These are phyloP conservation scores for Malthinus flaveolus DNA, from an alignment of 2,888 invertebrate species.

Conservation along the genomic window DNA sequence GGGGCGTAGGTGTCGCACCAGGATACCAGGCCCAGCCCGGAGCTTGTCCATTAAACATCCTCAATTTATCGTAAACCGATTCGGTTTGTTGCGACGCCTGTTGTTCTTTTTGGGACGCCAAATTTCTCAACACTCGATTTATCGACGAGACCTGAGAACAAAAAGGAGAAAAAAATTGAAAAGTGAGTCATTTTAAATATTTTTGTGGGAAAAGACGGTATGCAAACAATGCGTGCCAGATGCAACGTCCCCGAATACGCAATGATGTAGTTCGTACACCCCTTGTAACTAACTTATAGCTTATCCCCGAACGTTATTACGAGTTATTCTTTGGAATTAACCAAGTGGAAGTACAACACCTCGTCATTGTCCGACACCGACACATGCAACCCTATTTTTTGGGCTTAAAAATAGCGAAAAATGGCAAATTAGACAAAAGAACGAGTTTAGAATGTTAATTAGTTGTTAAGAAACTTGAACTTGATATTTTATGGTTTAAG, in stretches of 20 bases:
- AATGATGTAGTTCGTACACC: conserved; percentile 30
- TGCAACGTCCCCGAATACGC: conserved; percentile 44
- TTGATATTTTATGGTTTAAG: too few relatives aligned
- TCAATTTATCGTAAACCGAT: conserved; percentile 90
- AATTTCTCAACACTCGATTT: conserved; percentile 94
- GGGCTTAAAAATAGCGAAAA: not conserved
- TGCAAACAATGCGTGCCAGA: conserved; percentile 53
- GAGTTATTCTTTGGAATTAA: conserved; percentile 53
- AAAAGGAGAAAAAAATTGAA: conserved; percentile 7
- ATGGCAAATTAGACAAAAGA: not conserved
- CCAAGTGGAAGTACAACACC: conserved; percentile 56
- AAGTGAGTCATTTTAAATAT: not conserved
- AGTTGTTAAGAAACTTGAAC: not conserved
- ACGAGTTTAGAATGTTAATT: not conserved
- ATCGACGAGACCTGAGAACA: conserved; percentile 88
- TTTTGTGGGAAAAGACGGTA: conserved; percentile 51
- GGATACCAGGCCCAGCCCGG: conserved; percentile 89
- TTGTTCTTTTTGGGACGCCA: conserved; percentile 96
- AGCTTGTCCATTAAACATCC: conserved; percentile 93
- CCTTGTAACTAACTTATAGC: conserved; percentile 51
- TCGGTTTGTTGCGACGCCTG: conserved; percentile 82
- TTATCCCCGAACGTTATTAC: conserved; percentile 52
- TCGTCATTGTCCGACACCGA: conserved; percentile 50
- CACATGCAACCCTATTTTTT: conserved; percentile 40
- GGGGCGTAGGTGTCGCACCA: conserved; percentile 71